Conservation (phyloP, 2,797 vertebrate species). For the Premnoplex brunnescens region DNA sequence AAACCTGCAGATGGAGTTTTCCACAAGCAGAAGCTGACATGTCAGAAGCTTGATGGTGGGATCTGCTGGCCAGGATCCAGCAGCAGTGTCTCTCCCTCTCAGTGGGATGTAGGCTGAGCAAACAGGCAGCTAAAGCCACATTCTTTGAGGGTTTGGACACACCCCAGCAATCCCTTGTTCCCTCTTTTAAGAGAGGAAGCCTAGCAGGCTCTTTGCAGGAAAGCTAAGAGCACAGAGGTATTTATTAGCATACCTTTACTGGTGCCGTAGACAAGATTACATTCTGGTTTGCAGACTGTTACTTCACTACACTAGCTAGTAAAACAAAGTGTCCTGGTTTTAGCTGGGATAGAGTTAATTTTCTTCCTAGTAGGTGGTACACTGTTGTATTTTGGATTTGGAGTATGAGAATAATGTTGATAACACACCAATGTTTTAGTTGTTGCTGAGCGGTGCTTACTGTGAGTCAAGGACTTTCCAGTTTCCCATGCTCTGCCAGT, state of each 20-base stretch:
- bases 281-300: neutral
- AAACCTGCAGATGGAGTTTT: conserved; percentile 47
- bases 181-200: neutral
- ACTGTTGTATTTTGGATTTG: neutral
- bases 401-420: neutral
- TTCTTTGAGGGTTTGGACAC: neutral
- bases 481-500: rapidly evolving
- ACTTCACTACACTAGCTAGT: neutral
- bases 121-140: neutral
- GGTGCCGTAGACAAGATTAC: neutral
- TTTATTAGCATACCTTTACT: neutral
- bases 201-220: neutral
- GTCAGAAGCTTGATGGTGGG: neutral
- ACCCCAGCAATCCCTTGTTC: neutral
- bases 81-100: neutral
- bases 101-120: neutral
- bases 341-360: neutral
- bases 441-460: neutral
- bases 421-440: neutral
- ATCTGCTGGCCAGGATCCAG: neutral
- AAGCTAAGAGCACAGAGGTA: neutral
- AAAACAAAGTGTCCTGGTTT: neutral
- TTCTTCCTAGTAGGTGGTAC: neutral
- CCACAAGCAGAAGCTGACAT: conserved; percentile 10
- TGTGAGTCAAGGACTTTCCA: too few species aligned